These are phyloP conservation scores for Macquaria ambigua DNA, from an alignment of 2,113 vertebrate genomes.

Conservation along the genomic window DNA sequence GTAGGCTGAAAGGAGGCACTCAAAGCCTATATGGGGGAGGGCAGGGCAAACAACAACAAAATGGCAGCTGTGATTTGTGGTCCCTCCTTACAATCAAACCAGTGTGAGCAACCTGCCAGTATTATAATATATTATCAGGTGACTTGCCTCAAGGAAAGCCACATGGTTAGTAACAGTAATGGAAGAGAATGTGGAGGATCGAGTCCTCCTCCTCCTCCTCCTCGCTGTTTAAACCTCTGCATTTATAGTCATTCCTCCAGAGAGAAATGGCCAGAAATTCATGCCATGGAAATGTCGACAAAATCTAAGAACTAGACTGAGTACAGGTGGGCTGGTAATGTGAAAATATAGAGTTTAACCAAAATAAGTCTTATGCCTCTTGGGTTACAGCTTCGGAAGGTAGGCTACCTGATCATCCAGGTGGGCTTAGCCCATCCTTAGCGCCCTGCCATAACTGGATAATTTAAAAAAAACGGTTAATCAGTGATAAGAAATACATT, in stretches of 20 bases:
- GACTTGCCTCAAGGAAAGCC: constrained; percentile 36
- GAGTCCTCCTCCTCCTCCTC: constrained; percentile 21
- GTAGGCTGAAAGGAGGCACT: constrained; percentile 22
- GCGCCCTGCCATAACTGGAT: constrained; percentile 1
- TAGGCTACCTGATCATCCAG: constrained; percentile 6
- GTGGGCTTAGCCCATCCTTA: not conserved
- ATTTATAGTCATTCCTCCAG: constrained; percentile 51
- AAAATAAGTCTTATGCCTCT: constrained; percentile 7
- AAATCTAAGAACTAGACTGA: constrained; percentile 19
- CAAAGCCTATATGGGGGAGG: not conserved
- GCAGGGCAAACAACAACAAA: constrained; percentile 35
- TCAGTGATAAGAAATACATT: constrained; percentile 2
- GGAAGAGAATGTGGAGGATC: constrained; percentile 19
- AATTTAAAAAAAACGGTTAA: too few relatives aligned
- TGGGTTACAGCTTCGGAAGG: not conserved
- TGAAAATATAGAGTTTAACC: constrained; percentile 24
- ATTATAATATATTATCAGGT: constrained; percentile 25
- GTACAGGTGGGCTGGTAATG: constrained; percentile 25
- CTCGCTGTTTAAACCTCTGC: constrained; percentile 43
- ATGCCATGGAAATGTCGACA: constrained; percentile 1
- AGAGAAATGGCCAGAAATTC: constrained; percentile 29
- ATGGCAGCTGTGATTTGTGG: constrained; percentile 41
- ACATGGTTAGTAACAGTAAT: constrained; percentile 40
- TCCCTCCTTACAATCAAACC: constrained; percentile 36
- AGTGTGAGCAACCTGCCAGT: constrained; percentile 23